These are phyloP conservation scores for Pristionchus pacificus DNA, from an alignment of 1,140 invertebrate species.

Conservation along the genomic window DNA sequence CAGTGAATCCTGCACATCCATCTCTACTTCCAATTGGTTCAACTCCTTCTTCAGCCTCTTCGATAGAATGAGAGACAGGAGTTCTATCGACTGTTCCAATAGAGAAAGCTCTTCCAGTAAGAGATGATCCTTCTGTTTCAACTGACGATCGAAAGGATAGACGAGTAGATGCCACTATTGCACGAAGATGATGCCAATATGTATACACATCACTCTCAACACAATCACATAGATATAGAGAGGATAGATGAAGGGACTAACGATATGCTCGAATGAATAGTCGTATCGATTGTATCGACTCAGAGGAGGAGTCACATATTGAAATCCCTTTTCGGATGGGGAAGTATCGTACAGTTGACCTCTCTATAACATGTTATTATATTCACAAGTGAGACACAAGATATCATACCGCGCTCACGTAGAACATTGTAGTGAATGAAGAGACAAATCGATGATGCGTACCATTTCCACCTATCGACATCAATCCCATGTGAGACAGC, in stretches of 20 bases:
- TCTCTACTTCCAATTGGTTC: conserved; percentile 26
- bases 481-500: conserved; percentile 23
- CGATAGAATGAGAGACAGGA: conserved; percentile 16
- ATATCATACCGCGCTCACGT: conserved; percentile 13
- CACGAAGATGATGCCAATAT: conserved; percentile 44
- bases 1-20: conserved; percentile 42
- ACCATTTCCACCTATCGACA: conserved; percentile 21
- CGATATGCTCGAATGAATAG: conserved; percentile 29
- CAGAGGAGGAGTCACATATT: conserved; percentile 17
- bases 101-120: conserved; percentile 14
- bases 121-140: too few relatives aligned
- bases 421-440: conserved; percentile 12
- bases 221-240: not conserved
- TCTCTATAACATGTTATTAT: conserved; percentile 7
- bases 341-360: conserved; percentile 36
- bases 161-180: conserved; percentile 37
- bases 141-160: too few relatives aligned
- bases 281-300: conserved; percentile 34
- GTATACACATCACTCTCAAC: conserved; percentile 24
- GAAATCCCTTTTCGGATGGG: conserved; percentile 35
- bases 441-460: conserved; percentile 13
- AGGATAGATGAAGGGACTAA: conserved; percentile 11
- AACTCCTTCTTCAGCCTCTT: conserved; percentile 15
- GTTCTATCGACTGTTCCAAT: conserved; percentile 26
- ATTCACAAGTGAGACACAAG: not conserved